These are phyloP conservation scores for Tenthredo amoena DNA, from an alignment of 2,888 invertebrate species.

Conservation along the genomic window DNA sequence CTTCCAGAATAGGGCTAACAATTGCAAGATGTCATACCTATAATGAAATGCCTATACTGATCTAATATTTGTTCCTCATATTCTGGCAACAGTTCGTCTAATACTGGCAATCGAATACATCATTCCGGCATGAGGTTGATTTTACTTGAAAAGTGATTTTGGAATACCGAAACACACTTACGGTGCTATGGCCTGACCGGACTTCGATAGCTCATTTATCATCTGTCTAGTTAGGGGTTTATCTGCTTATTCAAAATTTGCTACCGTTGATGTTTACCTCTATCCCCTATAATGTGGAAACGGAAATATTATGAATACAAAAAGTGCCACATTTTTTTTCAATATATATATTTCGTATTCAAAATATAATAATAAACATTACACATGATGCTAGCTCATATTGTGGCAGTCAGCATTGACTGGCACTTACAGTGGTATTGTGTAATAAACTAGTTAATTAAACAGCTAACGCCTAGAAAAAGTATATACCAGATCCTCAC, in stretches of 20 bases:
- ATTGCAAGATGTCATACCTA: no score
- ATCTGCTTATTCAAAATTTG: background rate
- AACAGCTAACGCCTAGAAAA: constrained; percentile 70
- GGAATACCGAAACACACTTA: no score
- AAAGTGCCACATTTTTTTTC: constrained; percentile 61
- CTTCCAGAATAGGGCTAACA: no score
- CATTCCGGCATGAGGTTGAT: no score
- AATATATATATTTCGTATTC: constrained; percentile 77
- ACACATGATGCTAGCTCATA: constrained; percentile 75
- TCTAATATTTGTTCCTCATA: no score
- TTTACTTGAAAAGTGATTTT: no score
- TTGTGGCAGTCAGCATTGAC: constrained; percentile 69
- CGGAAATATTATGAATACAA: background rate
- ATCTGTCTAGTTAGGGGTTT: no score
- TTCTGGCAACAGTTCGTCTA: no score
- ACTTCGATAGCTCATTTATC: background rate
- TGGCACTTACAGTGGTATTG: constrained; percentile 72
- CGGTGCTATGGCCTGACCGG: background rate
- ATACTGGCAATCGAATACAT: no score
- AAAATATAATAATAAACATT: constrained; percentile 77
- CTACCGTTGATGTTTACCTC: background rate
- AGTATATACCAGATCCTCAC: constrained; percentile 67
- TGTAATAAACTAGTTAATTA: constrained; percentile 69
- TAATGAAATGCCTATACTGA: no score
- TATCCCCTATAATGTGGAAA: background rate